Evolutionary conservation across 2,113 vertebrate species (phyloP).

Genomic region (Hirundichthys speculiger): DNA sequence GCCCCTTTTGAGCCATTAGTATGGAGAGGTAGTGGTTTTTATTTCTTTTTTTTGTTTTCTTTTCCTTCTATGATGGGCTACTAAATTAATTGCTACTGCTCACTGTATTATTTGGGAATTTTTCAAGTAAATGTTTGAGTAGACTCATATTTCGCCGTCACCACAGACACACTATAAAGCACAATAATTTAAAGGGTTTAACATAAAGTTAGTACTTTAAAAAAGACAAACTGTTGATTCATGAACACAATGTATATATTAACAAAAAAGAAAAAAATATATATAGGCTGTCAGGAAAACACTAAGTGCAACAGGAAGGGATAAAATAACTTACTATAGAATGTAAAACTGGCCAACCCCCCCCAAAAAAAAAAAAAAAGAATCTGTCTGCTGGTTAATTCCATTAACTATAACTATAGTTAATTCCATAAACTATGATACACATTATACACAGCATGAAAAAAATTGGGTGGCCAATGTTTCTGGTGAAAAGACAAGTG

Average conservation of each 20-base stretch:
- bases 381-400: no score
- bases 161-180: background rate
- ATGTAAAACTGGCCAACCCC: background rate
- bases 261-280: background rate
- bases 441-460: background rate
- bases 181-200: background rate
- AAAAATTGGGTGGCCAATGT: background rate
- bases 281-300: background rate
- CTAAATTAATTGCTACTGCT: background rate
- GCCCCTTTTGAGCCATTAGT: background rate
- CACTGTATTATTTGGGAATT: background rate
- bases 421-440: no score
- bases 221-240: no score
- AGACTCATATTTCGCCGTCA: background rate
- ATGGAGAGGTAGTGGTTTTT: background rate
- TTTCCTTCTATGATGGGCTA: background rate
- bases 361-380: background rate
- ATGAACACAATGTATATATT: no score
- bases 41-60: no score
- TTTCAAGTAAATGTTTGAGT: background rate
- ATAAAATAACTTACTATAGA: background rate
- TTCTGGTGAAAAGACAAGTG: conserved; percentile 14
- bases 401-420: no score
- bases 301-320: background rate
- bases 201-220: no score